A percentile compares a stretch with the other conserved stretches of the same genome.
Conservation (phyloP, 1,140 invertebrate genomes). For the Cydia fagiglandana region DNA sequence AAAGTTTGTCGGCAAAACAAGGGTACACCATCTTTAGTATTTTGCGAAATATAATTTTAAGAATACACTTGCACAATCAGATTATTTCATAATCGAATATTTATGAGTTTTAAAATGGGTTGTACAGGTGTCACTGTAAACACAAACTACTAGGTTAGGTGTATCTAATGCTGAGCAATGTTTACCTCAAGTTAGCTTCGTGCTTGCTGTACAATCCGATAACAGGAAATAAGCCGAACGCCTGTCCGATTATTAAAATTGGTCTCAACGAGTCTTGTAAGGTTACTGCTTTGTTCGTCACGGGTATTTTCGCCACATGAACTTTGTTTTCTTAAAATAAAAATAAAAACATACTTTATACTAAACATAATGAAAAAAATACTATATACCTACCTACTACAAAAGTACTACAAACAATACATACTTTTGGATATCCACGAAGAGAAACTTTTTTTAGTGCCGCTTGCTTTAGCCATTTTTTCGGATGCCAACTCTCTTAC, state of each 20-base stretch:
- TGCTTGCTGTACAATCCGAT: not conserved
- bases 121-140: too few relatives aligned
- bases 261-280: constrained; percentile 54
- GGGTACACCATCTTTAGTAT: too few relatives aligned
- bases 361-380: too few relatives aligned
- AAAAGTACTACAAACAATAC: not conserved
- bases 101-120: too few relatives aligned
- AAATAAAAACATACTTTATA: constrained; percentile 28
- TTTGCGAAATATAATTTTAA: too few relatives aligned
- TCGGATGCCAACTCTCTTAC: not conserved
- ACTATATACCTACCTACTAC: not conserved
- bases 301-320: constrained; percentile 41
- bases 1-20: too few relatives aligned
- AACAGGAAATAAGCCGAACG: constrained; percentile 18
- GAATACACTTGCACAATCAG: too few relatives aligned
- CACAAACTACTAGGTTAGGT: not conserved
- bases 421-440: constrained; percentile 15
- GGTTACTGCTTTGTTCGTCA: constrained; percentile 43
- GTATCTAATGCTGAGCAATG: not conserved
- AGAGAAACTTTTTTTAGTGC: not conserved
- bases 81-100: too few relatives aligned
- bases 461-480: not conserved
- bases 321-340: constrained; percentile 59
- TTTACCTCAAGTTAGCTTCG: not conserved
- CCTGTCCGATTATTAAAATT: constrained; percentile 58